These are phyloP conservation scores for Prochilodus magdalenae DNA, from an alignment of 2,113 vertebrate genomes.

Conservation along the genomic window DNA sequence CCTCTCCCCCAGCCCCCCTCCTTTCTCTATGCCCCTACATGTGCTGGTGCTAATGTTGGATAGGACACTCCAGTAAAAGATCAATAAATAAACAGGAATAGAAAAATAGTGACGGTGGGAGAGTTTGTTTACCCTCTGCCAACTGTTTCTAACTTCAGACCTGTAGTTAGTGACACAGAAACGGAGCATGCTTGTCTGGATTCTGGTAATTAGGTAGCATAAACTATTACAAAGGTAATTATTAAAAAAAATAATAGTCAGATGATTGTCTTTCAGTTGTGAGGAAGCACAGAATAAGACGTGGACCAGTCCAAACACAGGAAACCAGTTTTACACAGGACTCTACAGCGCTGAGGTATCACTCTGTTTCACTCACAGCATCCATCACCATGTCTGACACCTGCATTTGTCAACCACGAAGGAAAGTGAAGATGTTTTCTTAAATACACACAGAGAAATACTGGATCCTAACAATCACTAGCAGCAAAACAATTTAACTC, in stretches of 20 bases:
- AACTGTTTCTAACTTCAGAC: no score
- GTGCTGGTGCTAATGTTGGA: no score
- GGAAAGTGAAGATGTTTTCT: no score
- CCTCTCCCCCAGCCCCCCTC: no score
- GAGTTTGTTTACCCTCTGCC: neutral
- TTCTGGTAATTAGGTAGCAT: neutral
- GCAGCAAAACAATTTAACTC: no score
- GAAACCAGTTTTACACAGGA: constrained; percentile 77
- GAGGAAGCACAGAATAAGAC: constrained; percentile 73
- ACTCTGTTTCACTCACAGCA: neutral
- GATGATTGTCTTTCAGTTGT: constrained; percentile 66
- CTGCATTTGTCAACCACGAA: neutral
- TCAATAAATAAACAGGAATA: no score
- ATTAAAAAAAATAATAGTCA: no score
- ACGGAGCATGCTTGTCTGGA: no score
- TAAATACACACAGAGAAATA: neutral
- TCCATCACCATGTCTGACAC: neutral
- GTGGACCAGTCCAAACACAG: constrained; percentile 74
- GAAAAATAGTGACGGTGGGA: no score
- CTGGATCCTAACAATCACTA: neutral
- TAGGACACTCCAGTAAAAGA: no score
- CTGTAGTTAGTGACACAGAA: no score
- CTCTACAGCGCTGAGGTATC: constrained; percentile 82
- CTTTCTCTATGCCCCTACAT: no score
- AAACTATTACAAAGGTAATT: neutral